Base-by-base conservation (phyloP, 2,797 vertebrate species). In the Denticeps clupeoides region DNA sequence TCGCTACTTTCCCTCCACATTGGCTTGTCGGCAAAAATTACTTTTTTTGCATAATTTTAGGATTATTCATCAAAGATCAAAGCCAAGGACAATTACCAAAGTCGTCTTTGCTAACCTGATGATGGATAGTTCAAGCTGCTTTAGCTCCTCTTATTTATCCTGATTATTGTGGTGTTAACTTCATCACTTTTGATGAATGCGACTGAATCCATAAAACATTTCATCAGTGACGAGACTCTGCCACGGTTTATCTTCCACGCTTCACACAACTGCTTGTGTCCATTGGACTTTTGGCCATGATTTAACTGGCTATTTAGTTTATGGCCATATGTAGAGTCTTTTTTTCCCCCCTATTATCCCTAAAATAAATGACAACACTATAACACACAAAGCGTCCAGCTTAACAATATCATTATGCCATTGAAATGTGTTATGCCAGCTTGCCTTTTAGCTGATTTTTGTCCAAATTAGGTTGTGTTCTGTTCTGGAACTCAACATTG, bases 251-350 rank as follows among this genome's bases (percentile, higher is more conserved):
- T n/a, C n/a, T n/a, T n/a, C n/a, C n/a, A n/a, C 2, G 1, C 5
- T n/a, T 1, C 3, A 25, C 11, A 13, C 23, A 7, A 3, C 31
- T 19, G 26, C 8, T 31, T 35, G 5, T 37, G 11, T 10, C 16
- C 19, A 5, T 22, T 11, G 52, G 16, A 37, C 21, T 25, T 26
- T 41, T 23, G 16, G 54, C 51, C 40, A 51, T 51, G 18, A 60
- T 54, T 40, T 16, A 32, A 41, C 53, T 49, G 51, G 55, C 51
- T 55, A 11, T 46, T 18, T 37, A 54, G 42, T 41, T 21, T 29
- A 48, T 44, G 41, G 28, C 41, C 33, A 24, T 35, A 26, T 24
- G n/a, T n/a, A n/a, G n/a, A n/a, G n/a, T n/a, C n/a, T n/a, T n/a
- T n/a, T n/a, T n/a, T n/a, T n/a, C n/a, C n/a, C n/a, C n/a, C n/a